Conservation (phyloP, 2,797 vertebrate genomes). For the Champsocephalus esox region DNA sequence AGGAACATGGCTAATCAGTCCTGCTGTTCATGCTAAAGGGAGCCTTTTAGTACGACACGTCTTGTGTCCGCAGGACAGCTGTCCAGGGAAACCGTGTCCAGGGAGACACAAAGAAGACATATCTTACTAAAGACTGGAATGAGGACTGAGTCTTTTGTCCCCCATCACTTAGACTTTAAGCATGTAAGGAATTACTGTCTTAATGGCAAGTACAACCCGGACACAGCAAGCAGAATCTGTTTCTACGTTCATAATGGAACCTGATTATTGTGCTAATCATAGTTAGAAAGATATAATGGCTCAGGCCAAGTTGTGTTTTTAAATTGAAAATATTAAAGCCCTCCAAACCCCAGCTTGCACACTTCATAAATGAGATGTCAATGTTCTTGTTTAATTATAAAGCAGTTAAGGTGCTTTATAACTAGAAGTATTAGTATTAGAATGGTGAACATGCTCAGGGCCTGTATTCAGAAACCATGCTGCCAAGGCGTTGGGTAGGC, state of each 20-base stretch:
- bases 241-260: no score
- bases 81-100: not conserved
- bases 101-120: not conserved
- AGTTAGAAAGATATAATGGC: not conserved
- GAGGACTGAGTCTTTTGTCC: not conserved
- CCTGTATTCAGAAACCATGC: no score
- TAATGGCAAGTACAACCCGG: not conserved
- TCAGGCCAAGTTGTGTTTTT: not conserved
- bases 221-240: not conserved
- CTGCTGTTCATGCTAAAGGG: not conserved
- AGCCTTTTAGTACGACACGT: not conserved
- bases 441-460: no score
- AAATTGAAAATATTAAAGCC: no score
- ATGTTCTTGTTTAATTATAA: no score
- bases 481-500: no score
- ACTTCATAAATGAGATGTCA: no score
- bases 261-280: no score
- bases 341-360: not conserved
- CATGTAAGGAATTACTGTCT: not conserved
- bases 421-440: no score
- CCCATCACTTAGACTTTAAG: not conserved
- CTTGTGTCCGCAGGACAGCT: not conserved
- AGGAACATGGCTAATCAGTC: not conserved
- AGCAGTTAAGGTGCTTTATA: no score
- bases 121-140: not conserved